phyloP scores from a whole-genome alignment of 2,113 vertebrate genomes.

The Tetrao urogallus region DNA sequence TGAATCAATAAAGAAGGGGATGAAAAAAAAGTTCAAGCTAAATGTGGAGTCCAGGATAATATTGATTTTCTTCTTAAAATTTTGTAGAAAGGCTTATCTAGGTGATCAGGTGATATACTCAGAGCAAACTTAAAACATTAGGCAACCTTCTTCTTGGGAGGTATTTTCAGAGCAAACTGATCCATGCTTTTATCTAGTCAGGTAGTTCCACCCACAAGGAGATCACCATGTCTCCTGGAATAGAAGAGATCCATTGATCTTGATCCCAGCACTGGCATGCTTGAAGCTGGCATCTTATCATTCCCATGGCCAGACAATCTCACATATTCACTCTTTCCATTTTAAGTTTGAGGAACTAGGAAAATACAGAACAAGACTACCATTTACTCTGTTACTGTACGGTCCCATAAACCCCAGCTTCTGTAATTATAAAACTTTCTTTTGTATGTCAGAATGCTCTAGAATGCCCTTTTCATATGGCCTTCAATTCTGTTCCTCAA shows the following conservation, averaged over 20 bases:
- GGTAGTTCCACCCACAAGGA: conserved; percentile 59
- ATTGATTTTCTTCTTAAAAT: background rate
- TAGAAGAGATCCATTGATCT: conserved; percentile 68
- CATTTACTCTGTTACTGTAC: conserved; percentile 63
- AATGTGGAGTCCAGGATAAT: conserved; percentile 2
- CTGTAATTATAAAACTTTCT: background rate
- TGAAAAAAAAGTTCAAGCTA: conserved; percentile 9
- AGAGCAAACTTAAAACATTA: conserved; percentile 28
- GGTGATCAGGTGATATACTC: background rate
- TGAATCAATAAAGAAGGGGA: conserved; percentile 12
- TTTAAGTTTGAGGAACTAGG: conserved; percentile 68
- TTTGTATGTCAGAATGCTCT: background rate
- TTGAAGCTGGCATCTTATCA: conserved; percentile 56
- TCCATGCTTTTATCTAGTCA: conserved; percentile 55
- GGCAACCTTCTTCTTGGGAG: conserved; percentile 25
- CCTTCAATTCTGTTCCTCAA: background rate
- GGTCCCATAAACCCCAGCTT: conserved; percentile 37
- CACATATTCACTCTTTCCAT: conserved; percentile 63
- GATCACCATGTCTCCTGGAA: conserved; percentile 60
- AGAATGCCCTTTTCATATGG: background rate
- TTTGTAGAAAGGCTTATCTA: background rate
- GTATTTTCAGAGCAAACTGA: conserved; percentile 47
- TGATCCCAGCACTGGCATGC: conserved; percentile 66
- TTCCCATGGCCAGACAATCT: conserved; percentile 61
- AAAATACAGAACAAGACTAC: conserved; percentile 70